A percentile compares a stretch with the other conserved stretches of the same genome.
Conservation (phyloP, 1,140 invertebrate genomes). For the Apis cerana region DNA sequence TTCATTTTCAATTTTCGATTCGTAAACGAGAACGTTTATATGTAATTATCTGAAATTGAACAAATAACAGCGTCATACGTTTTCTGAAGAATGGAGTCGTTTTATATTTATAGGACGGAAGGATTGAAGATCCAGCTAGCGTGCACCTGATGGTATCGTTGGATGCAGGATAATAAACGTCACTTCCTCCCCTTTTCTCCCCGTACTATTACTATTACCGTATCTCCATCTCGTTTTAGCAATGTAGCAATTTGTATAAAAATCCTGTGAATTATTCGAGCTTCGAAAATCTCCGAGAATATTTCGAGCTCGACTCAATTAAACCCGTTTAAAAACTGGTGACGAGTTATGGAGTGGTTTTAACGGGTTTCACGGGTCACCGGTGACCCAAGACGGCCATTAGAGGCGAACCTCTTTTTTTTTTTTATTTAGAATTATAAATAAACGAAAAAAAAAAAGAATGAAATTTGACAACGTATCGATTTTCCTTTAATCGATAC, state of each 20-base stretch:
- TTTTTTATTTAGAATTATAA: too few species aligned
- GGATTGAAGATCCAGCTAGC: background rate
- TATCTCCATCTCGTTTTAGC: too few species aligned
- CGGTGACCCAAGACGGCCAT: too few species aligned
- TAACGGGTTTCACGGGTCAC: too few species aligned
- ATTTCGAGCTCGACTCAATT: background rate
- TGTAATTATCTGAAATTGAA: background rate
- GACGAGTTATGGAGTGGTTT: too few species aligned
- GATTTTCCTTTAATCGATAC: too few species aligned
- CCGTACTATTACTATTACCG: too few species aligned
- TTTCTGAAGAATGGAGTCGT: background rate
- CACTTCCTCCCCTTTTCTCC: background rate
- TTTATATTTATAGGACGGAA: conserved; percentile 25
- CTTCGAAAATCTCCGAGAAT: background rate
- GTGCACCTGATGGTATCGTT: conserved; percentile 18
- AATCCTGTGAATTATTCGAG: conserved; percentile 1
- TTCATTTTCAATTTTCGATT: too few species aligned
- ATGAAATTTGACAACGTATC: too few species aligned
- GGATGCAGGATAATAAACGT: conserved; percentile 28
- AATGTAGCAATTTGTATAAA: background rate
- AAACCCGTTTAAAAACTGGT: background rate
- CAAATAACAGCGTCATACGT: background rate
- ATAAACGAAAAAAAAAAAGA: too few species aligned
- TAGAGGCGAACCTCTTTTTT: too few species aligned
- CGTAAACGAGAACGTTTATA: too few species aligned